A percentile compares a stretch with the other conserved stretches of the same genome.
These are phyloP conservation scores for Eucidaris tribuloides DNA, from an alignment of 35 echinoderm and acorn worm species.

Conservation along the genomic window DNA sequence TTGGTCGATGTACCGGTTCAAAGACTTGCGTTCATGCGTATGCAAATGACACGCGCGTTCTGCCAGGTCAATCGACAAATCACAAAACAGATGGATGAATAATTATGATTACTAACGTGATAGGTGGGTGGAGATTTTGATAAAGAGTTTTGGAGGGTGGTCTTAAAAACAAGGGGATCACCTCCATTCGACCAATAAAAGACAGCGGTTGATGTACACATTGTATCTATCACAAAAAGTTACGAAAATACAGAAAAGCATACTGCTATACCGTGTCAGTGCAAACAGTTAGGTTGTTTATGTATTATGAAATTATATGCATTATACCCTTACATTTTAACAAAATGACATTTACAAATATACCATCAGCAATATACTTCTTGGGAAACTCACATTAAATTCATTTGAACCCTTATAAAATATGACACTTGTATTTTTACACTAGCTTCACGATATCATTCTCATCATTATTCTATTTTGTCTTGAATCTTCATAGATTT, in stretches of 20 bases:
- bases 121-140: conserved; percentile 18
- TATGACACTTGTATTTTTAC: too few relatives aligned
- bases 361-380: too few relatives aligned
- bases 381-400: too few relatives aligned
- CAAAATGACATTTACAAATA: too few relatives aligned
- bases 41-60: conserved; percentile 27
- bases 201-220: background rate
- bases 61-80: background rate
- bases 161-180: conserved; percentile 15
- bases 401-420: too few relatives aligned
- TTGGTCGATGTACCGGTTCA: conserved; percentile 9
- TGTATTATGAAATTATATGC: too few relatives aligned
- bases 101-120: background rate
- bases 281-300: too few relatives aligned
- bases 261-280: too few relatives aligned
- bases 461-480: too few relatives aligned
- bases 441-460: too few relatives aligned
- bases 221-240: background rate
- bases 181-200: background rate
- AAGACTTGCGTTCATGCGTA: conserved; percentile 22
- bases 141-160: conserved; percentile 32
- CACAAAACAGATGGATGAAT: conserved; percentile 15
- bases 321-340: too few relatives aligned
- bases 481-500: too few relatives aligned
- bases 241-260: background rate